These are phyloP conservation scores for Periophthalmus magnuspinnatus DNA, from an alignment of 2,797 vertebrate species.

Conservation along the genomic window DNA sequence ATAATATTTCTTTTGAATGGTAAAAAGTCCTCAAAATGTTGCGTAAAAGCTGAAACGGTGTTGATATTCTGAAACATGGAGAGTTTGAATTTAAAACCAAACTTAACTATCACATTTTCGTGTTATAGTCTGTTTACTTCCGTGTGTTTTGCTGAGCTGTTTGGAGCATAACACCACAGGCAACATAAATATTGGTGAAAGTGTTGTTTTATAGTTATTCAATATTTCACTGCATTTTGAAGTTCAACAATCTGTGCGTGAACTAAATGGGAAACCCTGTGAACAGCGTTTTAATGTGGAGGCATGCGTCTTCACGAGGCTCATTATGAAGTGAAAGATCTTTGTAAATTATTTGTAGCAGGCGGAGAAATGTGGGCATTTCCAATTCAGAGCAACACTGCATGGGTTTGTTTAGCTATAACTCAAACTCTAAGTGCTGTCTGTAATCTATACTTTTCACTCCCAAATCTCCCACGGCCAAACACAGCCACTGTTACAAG, in stretches of 20 bases:
- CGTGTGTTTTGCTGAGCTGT: background rate
- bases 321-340: constrained; percentile 8
- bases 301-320: constrained; percentile 18
- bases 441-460: constrained; percentile 28
- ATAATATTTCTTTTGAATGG: too few relatives aligned
- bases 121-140: background rate
- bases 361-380: background rate
- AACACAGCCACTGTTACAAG: constrained; percentile 45
- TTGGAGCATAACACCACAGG: background rate
- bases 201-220: background rate
- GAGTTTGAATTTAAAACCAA: background rate
- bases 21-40: too few relatives aligned
- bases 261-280: constrained; percentile 30
- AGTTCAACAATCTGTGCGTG: constrained; percentile 2
- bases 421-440: constrained; percentile 12
- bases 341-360: constrained; percentile 2
- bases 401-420: constrained; percentile 12
- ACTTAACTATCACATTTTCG: background rate
- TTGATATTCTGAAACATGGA: background rate
- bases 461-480: constrained; percentile 38
- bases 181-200: background rate
- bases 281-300: constrained; percentile 20
- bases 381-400: background rate
- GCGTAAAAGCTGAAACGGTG: background rate
- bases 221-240: background rate